phyloP scores from a whole-genome alignment of 2,113 vertebrate species.

The Buteo buteo region DNA sequence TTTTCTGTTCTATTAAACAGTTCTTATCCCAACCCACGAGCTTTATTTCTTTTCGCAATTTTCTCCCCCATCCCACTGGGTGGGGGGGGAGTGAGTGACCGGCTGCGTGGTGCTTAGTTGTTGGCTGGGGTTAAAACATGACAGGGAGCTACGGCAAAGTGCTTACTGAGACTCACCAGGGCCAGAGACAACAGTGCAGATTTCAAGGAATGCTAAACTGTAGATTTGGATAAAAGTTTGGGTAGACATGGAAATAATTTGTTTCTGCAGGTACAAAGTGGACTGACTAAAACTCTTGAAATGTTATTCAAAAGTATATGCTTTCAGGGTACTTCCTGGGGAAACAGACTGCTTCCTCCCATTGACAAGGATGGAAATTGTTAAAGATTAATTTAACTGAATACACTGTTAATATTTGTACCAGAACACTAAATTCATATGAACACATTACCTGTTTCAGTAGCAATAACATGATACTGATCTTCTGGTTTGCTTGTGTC shows the following conservation, averaged over 20 bases:
- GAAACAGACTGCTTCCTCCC: background rate
- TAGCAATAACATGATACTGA: conserved; percentile 73
- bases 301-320: background rate
- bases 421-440: background rate
- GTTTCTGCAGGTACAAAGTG: background rate
- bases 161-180: background rate
- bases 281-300: background rate
- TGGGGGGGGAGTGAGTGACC: too few species aligned
- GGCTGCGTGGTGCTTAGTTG: too few species aligned
- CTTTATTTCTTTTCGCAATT: too few species aligned
- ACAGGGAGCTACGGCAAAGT: too few species aligned
- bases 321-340: background rate
- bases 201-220: background rate
- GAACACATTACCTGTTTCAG: conserved; percentile 76
- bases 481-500: conserved; percentile 75
- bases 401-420: conserved; percentile 1
- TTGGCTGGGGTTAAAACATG: too few species aligned
- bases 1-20: too few species aligned
- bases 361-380: background rate
- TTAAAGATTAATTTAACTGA: background rate
- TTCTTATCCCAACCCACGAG: too few species aligned
- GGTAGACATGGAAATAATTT: background rate
- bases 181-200: background rate
- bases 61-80: too few species aligned
- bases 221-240: background rate